Evolutionary conservation across 1,140 invertebrate species (phyloP), one percentile per base, ranked within the genome.

Genomic region (Anastrepha ludens): DNA sequence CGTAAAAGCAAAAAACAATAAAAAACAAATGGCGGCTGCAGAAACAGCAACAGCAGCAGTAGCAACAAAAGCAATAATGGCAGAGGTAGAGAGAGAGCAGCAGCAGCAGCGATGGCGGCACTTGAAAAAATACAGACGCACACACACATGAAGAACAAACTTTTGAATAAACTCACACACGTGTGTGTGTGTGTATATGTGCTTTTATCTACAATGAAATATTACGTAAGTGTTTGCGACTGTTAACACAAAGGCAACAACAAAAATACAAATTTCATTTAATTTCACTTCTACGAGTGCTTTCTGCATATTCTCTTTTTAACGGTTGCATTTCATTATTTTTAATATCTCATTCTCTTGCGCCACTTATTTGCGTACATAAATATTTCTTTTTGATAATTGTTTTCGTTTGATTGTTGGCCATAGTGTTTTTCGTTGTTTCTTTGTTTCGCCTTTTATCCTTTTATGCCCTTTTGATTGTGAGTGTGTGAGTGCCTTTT

Each of bases 21-120:
- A 74, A 74, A 74, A 44, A 74, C 67, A 81, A 81, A 81, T 81
- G 74, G 41, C 74, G 74, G 74, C 74, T 55, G 74, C 74, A 81
- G 47, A 20, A 55, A 55, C 41, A 81, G n/a, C 11, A 55, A 55
- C 41, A 81, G 47, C 41, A 81, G n/a, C 11, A 55, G 13, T 15
- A 81, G 47, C 74, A 81, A 81, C 47, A 50, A 81, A 29, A 81
- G 44, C 44, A 20, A 55, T 81, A 2, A 74, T 70, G 67, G 67
- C 67, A 0, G 13, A 74, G 47, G 41, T 74, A 15, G 13, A 62
- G 15, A n/a, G 15, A 44, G 65, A 3, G 65, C 9, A 67, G 39
- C 29, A 67, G 65, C 29, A 13, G 65, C 29, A 67, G 65, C 29
- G 39, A 74, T 74, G 67, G 67, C 67, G 64, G 64, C 64, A 13